Conservation (phyloP, 2,888 invertebrate genomes). For the Agrilus cyanescens region DNA sequence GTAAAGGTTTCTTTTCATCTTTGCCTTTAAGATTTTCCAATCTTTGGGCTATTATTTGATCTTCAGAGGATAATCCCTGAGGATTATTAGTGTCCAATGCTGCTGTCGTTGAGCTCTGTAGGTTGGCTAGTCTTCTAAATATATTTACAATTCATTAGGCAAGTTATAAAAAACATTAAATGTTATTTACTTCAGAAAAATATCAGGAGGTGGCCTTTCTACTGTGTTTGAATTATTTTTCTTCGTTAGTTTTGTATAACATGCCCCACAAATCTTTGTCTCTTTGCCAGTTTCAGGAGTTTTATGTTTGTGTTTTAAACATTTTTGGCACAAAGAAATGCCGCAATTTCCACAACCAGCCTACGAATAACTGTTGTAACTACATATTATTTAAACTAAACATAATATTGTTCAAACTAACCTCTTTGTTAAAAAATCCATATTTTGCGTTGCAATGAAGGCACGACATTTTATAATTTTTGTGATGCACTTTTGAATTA, state of each 20-base stretch:
- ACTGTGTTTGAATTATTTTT: slow-evolving; percentile 18
- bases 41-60: slow-evolving; percentile 53
- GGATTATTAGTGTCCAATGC: slow-evolving; percentile 41
- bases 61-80: slow-evolving; percentile 37
- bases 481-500: too few relatives aligned
- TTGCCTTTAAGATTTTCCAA: slow-evolving; percentile 55
- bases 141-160: not conserved
- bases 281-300: slow-evolving; percentile 38
- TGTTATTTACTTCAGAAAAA: slow-evolving; percentile 45
- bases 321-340: slow-evolving; percentile 72
- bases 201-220: slow-evolving; percentile 39
- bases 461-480: slow-evolving; percentile 48
- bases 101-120: slow-evolving; percentile 44
- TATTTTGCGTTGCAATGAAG: slow-evolving; percentile 59
- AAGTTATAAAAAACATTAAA: not conserved
- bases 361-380: slow-evolving; percentile 39
- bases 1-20: slow-evolving; percentile 35
- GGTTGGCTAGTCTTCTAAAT: slow-evolving; percentile 38
- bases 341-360: slow-evolving; percentile 75
- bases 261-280: slow-evolving; percentile 41
- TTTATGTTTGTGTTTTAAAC: slow-evolving; percentile 58
- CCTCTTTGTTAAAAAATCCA: slow-evolving; percentile 62
- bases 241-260: slow-evolving; percentile 33
- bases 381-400: not conserved
- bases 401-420: slow-evolving; percentile 26